phyloP scores from a whole-genome alignment of 2,888 invertebrate species.

The Caenorhabditis zanzibari region DNA sequence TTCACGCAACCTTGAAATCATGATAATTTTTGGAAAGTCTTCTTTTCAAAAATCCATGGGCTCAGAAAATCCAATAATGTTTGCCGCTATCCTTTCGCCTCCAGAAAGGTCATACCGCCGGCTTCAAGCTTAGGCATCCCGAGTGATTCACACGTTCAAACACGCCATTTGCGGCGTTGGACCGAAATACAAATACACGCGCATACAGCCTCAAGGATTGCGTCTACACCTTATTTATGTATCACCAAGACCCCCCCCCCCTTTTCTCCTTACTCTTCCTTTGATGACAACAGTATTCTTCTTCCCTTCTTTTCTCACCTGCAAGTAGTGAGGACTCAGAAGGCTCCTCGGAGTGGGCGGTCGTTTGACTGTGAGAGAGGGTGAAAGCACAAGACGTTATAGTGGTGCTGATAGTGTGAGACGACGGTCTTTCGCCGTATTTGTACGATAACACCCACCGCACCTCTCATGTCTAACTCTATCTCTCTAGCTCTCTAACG shows the following conservation, averaged over 20 bases:
- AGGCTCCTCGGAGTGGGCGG: conserved; percentile 55
- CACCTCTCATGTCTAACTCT: conserved; percentile 53
- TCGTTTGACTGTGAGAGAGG: conserved; percentile 24
- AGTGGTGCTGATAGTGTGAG: conserved; percentile 58
- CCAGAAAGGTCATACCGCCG: conserved; percentile 55
- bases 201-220: conserved; percentile 35
- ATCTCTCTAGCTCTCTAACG: conserved; percentile 1
- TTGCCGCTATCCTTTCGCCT: conserved; percentile 1
- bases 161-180: conserved; percentile 40
- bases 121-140: conserved; percentile 34
- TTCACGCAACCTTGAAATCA: neutral
- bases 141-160: conserved; percentile 64
- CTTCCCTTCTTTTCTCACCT: conserved; percentile 50
- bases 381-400: conserved; percentile 28
- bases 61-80: neutral
- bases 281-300: conserved; percentile 41
- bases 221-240: conserved; percentile 63
- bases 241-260: conserved; percentile 43
- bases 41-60: neutral
- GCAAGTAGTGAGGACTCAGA: conserved; percentile 46
- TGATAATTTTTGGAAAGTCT: too few relatives aligned
- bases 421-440: conserved; percentile 59
- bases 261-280: conserved; percentile 3
- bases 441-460: conserved; percentile 60
- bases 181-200: conserved; percentile 61